Percentiles rank a stretch among this genome's conserved stretches.
Evolutionary conservation across 2,113 vertebrate genomes (phyloP).

Genomic region (Nothobranchius kuhntae): DNA sequence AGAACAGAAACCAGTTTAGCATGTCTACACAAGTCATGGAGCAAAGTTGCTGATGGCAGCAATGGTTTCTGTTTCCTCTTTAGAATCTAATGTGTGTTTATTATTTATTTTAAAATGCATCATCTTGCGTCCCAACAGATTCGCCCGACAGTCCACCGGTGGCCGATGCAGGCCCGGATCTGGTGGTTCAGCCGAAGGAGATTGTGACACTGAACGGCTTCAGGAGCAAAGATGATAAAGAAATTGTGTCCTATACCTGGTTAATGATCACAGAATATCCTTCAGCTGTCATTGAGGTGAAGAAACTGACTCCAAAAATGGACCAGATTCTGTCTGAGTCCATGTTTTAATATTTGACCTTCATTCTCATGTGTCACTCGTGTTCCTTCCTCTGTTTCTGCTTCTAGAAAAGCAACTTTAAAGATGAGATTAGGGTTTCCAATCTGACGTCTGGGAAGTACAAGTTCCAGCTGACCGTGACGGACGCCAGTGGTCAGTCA

Average conservation of each 20-base stretch:
- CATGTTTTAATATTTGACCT: not conserved
- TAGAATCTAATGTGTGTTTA: not conserved
- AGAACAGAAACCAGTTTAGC: conserved; percentile 14
- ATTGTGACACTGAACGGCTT: conserved; percentile 80
- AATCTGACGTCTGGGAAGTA: conserved; percentile 87
- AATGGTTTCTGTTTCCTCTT: conserved; percentile 27
- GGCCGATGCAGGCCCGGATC: conserved; percentile 79
- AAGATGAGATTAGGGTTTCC: conserved; percentile 80
- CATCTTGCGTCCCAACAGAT: conserved; percentile 60
- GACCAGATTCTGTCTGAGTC: too few species aligned
- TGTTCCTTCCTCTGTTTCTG: not conserved
- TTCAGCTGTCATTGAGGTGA: conserved; percentile 79
- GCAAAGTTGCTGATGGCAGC: not conserved
- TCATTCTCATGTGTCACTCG: not conserved
- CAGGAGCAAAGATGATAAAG: conserved; percentile 80
- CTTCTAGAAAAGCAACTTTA: conserved; percentile 71
- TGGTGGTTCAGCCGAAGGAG: conserved; percentile 86
- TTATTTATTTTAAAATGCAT: too few species aligned
- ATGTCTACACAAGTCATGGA: conserved; percentile 51
- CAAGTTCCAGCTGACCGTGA: conserved; percentile 86
- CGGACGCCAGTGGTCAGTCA: conserved; percentile 71
- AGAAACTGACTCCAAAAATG: conserved; percentile 1
- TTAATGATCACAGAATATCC: conserved; percentile 68
- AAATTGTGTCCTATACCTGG: conserved; percentile 81
- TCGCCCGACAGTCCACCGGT: conserved; percentile 79